phyloP scores from a whole-genome alignment of 1,140 invertebrate genomes.

The Lordiphosa stackelbergi region DNA sequence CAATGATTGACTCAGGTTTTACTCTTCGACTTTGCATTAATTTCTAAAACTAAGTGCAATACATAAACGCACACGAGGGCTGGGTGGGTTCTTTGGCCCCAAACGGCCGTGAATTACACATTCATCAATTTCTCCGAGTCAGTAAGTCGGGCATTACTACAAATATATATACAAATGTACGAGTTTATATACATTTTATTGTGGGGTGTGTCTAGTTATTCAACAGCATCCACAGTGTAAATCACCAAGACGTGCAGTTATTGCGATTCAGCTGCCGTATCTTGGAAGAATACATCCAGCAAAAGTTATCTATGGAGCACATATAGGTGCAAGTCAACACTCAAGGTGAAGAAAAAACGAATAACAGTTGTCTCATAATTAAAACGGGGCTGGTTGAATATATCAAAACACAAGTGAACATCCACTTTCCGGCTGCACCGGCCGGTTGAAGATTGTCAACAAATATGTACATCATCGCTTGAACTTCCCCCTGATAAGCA shows the following conservation, averaged over 20 bases:
- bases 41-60: too few species aligned
- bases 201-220: neutral
- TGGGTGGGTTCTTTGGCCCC: too few species aligned
- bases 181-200: neutral
- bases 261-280: constrained; percentile 33
- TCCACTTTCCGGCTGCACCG: neutral
- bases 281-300: constrained; percentile 21
- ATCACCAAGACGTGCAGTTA: constrained; percentile 22
- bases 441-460: neutral
- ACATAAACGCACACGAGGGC: too few species aligned
- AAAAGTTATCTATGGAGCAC: constrained; percentile 29
- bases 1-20: too few species aligned
- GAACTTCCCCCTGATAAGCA: constrained; percentile 20
- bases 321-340: constrained; percentile 34
- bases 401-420: neutral
- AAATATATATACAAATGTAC: neutral
- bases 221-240: constrained; percentile 42
- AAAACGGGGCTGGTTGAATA: constrained; percentile 14
- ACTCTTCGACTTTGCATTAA: too few species aligned
- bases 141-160: too few species aligned
- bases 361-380: constrained; percentile 24
- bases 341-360: constrained; percentile 25
- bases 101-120: neutral
- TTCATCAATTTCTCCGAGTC: too few species aligned
- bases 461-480: constrained; percentile 1